Evolutionary conservation across 2,888 invertebrate genomes (phyloP).

Genomic region (Rhogogaster chlorosoma): DNA sequence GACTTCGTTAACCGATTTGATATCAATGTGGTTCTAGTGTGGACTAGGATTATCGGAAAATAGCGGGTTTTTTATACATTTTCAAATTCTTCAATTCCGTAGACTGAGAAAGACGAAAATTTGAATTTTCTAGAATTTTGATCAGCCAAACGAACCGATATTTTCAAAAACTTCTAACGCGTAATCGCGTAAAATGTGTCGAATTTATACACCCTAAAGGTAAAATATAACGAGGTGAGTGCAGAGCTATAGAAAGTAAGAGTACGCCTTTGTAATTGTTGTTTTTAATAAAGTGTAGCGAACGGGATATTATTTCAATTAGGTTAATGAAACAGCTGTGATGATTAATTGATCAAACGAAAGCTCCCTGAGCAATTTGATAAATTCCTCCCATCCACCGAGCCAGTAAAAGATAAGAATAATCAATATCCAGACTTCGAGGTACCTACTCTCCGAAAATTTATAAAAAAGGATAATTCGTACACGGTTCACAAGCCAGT

Average conservation of each 20-base stretch:
- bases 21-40: no score
- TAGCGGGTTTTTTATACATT: no score
- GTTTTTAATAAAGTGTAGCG: conserved; percentile 19
- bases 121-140: no score
- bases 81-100: no score
- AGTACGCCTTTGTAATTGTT: neutral
- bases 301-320: conserved; percentile 49
- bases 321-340: conserved; percentile 53
- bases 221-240: neutral
- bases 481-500: neutral
- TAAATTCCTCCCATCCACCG: neutral
- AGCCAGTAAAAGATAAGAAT: neutral
- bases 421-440: neutral
- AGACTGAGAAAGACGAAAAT: no score
- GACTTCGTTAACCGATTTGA: no score
- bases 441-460: neutral
- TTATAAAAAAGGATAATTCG: neutral
- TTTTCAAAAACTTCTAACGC: no score
- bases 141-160: no score
- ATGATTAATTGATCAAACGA: conserved; percentile 31
- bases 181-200: no score
- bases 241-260: neutral
- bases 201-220: no score
- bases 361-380: neutral
- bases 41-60: no score